Conservation (phyloP, 1,140 invertebrate species). For the Rhizoglyphus robini region DNA sequence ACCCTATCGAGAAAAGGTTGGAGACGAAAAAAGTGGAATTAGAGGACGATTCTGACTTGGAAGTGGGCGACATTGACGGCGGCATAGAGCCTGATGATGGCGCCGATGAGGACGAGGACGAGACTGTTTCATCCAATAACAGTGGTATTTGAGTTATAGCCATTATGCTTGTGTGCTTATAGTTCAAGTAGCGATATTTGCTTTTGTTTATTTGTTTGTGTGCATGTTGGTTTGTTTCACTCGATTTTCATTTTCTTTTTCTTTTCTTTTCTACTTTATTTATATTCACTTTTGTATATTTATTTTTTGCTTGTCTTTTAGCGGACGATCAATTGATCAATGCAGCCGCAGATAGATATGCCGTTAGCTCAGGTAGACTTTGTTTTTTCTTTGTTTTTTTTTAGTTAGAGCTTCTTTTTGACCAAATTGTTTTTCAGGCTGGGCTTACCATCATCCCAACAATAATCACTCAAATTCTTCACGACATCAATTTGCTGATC, state of each 20-base stretch:
- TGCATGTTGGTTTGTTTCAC: neutral
- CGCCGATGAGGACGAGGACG: slow-evolving; percentile 19
- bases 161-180: neutral
- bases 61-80: slow-evolving; percentile 25
- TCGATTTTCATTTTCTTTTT: neutral
- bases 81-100: slow-evolving; percentile 9
- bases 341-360: slow-evolving; percentile 6
- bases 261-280: neutral
- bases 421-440: slow-evolving; percentile 8
- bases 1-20: neutral
- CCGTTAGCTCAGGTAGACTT: slow-evolving; percentile 15
- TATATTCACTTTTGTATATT: neutral
- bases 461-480: neutral
- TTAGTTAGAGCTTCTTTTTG: too few relatives aligned
- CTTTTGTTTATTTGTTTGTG: neutral
- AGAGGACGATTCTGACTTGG: slow-evolving; percentile 23
- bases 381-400: neutral
- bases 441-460: slow-evolving; percentile 2
- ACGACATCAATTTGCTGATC: neutral
- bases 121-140: slow-evolving; percentile 29
- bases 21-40: slow-evolving; percentile 21
- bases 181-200: neutral
- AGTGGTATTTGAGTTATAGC: slow-evolving; percentile 27
- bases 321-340: slow-evolving; percentile 1
- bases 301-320: slow-evolving; percentile 11